Conservation (phyloP, 64 coral and sea anemone genomes). For the Pachyseris speciosa region DNA sequence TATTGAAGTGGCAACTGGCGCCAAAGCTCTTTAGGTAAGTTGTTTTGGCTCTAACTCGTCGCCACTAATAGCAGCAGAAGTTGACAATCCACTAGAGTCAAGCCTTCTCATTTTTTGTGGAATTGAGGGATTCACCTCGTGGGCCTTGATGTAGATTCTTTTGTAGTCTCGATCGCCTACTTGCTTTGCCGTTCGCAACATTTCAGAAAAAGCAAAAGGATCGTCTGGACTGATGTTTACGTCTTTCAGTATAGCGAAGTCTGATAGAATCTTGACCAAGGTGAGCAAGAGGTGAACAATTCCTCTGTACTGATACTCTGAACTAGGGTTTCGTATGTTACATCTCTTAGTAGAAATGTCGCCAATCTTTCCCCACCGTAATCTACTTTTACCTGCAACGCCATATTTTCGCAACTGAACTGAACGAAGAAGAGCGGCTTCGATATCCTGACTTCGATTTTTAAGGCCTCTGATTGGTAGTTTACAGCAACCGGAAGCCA, state of each 20-base stretch:
- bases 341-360: neutral
- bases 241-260: neutral
- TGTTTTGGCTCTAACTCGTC: neutral
- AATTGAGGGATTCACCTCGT: neutral
- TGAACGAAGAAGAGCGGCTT: neutral
- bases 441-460: neutral
- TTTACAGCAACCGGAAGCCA: neutral
- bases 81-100: too few relatives aligned
- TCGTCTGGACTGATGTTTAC: slow-evolving; percentile 1
- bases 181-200: neutral
- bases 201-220: neutral
- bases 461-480: neutral
- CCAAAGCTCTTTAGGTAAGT: neutral
- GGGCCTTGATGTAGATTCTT: slow-evolving; percentile 24
- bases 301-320: neutral
- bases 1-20: too few relatives aligned
- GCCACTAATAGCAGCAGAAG: too few relatives aligned
- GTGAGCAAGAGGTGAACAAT: slow-evolving; percentile 15
- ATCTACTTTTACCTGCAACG: too few relatives aligned
- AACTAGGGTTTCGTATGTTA: neutral
- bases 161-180: slow-evolving; percentile 13
- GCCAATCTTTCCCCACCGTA: neutral
- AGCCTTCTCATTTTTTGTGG: slow-evolving; percentile 3
- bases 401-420: too few relatives aligned
- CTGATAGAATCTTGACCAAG: neutral